Base-by-base conservation (phyloP, 2,113 vertebrate genomes). In the Hyperopisus bebe region DNA sequence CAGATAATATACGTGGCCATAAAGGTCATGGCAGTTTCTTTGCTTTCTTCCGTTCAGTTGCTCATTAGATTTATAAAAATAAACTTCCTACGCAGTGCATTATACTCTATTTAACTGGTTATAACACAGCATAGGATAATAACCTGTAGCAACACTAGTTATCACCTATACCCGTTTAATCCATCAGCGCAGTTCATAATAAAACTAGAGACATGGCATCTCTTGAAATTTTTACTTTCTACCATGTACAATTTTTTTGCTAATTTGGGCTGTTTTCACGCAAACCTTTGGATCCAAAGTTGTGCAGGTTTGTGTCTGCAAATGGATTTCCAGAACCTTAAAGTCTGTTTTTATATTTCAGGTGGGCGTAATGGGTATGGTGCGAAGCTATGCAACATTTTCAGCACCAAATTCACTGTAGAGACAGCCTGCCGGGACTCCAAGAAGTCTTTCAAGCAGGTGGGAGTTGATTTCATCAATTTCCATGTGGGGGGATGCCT, bases 291-390 rank as follows among this genome's bases (percentile, higher is more conserved):
- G 13, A 42, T 77, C 31, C 31, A 31, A 74, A 62, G 24, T 66
- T 24, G 21, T 58, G 19, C 21, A 15, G 70, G 70, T 39, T 5
- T 77, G 31, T 77, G 70, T 5, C 62, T 77, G 70, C 31, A 39
- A 19, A 80, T 80, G 15, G 70, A 42, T 77, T 39, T 77, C 35
- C 21, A 35, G 31, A 53, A 7, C 85, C 50, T 39, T 31, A 87
- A 31, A n/a, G 17, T 44, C 44, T 17, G 5, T 80, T n/a, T 84
- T 5, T 70, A 9, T 70, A 9, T 88, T 87, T 48, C 88, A 99
- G 98, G 98, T 95, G 98, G 98, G 24, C 96, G 98, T 92, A 99
- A 99, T 94, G 98, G 98, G 91, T 99, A 99, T n/a, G 98, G 98
- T 92, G 98, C 98, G 70, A 99, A 99, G 94, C 94, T 99, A 62